phyloP scores from a whole-genome alignment of 1,140 invertebrate genomes.

The Drosophila nebulosa region DNA sequence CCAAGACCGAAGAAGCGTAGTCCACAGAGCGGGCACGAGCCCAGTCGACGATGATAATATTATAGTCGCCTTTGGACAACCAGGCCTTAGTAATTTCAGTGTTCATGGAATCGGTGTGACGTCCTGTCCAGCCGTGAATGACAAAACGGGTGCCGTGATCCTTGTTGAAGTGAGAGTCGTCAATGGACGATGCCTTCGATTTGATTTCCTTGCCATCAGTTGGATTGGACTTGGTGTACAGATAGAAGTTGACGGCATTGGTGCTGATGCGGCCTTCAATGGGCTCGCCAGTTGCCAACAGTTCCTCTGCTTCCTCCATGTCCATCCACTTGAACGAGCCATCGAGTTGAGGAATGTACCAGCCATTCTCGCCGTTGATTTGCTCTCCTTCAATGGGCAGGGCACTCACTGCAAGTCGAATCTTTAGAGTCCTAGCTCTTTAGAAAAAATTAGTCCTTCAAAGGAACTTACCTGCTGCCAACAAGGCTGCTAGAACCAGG shows the following conservation, averaged over 20 bases:
- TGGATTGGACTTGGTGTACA: conserved; percentile 61
- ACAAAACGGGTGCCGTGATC: conserved; percentile 57
- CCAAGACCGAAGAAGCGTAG: conserved; percentile 81
- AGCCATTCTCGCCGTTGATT: conserved; percentile 46
- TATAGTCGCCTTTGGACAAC: conserved; percentile 81
- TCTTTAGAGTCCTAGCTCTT: too few species aligned
- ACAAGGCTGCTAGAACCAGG: conserved; percentile 36
- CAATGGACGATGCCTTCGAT: conserved; percentile 34
- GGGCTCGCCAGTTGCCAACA: conserved; percentile 22
- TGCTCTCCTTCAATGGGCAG: conserved; percentile 40
- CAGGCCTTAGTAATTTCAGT: conserved; percentile 76
- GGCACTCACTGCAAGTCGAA: conserved; percentile 38
- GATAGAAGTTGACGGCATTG: conserved; percentile 57
- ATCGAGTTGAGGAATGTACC: conserved; percentile 41
- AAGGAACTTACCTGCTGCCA: conserved; percentile 35
- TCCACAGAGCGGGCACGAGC: conserved; percentile 70
- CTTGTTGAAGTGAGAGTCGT: conserved; percentile 52
- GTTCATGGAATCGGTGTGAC: conserved; percentile 51
- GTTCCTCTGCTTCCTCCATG: conserved; percentile 41
- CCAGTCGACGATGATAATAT: conserved; percentile 84
- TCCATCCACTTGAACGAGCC: conserved; percentile 48
- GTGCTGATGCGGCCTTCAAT: conserved; percentile 40
- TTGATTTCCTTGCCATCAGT: conserved; percentile 36
- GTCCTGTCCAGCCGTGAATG: conserved; percentile 68
- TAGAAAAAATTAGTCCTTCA: not conserved